A percentile compares a stretch with the other conserved stretches of the same genome.
Evolutionary conservation across 2,888 invertebrate genomes (phyloP).

Genomic region (Phymatocera aterrima): DNA sequence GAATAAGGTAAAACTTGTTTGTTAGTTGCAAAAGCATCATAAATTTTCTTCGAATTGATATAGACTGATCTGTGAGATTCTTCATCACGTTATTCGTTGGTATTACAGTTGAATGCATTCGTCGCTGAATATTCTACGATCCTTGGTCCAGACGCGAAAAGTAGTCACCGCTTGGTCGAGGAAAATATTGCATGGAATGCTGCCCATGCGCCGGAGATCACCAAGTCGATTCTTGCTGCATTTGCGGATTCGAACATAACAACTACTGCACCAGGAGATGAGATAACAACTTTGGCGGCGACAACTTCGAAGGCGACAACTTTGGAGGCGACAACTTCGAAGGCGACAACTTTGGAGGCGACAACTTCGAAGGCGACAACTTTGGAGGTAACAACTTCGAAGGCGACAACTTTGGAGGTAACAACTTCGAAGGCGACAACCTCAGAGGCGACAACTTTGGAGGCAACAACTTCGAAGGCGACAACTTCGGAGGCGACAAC

Average conservation of each 20-base stretch:
- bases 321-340: neutral
- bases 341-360: neutral
- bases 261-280: neutral
- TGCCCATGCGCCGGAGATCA: constrained; percentile 7
- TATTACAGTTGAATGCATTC: constrained; percentile 21
- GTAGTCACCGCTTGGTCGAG: constrained; percentile 27
- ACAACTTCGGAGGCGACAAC: neutral
- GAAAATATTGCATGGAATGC: constrained; percentile 46
- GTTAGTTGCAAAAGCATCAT: neutral
- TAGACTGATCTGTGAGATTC: neutral
- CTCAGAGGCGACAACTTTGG: neutral
- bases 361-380: neutral
- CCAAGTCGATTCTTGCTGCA: neutral
- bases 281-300: neutral
- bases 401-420: neutral
- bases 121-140: neutral
- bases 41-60: neutral
- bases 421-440: too few species aligned
- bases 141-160: neutral
- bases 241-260: neutral
- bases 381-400: neutral
- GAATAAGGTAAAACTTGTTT: constrained; percentile 42
- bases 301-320: neutral
- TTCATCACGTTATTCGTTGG: neutral
- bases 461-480: neutral